Evolutionary conservation across 2,797 vertebrate genomes (phyloP).

Genomic region (Sarcoramphus papa): DNA sequence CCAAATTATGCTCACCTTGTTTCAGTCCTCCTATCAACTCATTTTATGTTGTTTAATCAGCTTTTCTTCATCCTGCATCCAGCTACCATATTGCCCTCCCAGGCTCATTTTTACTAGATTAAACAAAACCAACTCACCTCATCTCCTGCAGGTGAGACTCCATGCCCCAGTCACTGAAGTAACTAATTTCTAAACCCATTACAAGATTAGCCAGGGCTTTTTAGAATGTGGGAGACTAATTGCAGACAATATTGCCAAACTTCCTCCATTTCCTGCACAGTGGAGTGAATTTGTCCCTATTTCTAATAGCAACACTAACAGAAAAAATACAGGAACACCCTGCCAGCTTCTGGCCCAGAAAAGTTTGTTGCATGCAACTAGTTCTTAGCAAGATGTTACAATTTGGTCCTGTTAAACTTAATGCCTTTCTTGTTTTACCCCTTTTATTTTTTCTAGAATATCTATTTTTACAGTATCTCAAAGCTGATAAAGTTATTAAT

Average conservation of each 20-base stretch:
- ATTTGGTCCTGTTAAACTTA: neutral
- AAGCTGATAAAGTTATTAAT: neutral
- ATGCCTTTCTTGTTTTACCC: neutral
- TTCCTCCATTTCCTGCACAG: neutral
- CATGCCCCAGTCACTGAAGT: neutral
- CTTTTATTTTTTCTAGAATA: neutral
- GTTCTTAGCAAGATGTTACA: neutral
- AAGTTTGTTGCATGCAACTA: neutral
- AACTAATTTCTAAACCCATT: neutral
- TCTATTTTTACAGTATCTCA: neutral
- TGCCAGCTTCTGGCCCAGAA: neutral
- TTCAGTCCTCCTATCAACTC: neutral
- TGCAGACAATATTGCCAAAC: neutral
- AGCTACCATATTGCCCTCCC: neutral
- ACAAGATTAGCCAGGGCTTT: neutral
- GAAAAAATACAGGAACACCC: neutral
- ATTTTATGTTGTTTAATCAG: neutral
- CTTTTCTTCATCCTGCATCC: neutral
- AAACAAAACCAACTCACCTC: neutral
- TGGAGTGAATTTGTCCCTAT: neutral
- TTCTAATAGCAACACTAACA: neutral
- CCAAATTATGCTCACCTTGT: neutral
- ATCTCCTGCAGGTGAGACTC: neutral
- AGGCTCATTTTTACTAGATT: neutral
- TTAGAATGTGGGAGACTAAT: neutral